Conservation (phyloP, 1,140 invertebrate species). For the Macrotrachela quadricornifera region DNA sequence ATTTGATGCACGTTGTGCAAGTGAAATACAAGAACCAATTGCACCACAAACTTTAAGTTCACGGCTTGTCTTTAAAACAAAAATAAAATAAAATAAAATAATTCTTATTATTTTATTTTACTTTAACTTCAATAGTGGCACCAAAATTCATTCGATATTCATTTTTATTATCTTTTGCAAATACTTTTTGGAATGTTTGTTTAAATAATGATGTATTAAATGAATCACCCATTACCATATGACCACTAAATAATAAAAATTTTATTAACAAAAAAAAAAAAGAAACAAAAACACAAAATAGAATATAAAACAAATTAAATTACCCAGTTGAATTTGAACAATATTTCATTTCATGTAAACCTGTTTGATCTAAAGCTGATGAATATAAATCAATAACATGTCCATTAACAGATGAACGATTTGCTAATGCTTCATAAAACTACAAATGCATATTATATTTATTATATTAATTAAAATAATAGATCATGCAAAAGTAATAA, state of each 20-base stretch:
- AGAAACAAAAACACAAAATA: too few relatives aligned
- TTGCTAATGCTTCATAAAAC: conserved; percentile 77
- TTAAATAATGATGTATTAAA: conserved; percentile 97
- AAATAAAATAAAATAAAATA: neutral
- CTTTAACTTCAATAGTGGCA: conserved; percentile 79
- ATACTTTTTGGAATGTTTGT: conserved; percentile 92
- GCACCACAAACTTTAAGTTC: conserved; percentile 60
- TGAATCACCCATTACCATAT: conserved; percentile 98
- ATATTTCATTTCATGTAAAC: conserved; percentile 92
- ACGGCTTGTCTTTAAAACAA: conserved; percentile 35
- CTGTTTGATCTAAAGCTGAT: conserved; percentile 93
- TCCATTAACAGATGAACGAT: conserved; percentile 72
- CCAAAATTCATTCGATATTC: conserved; percentile 97
- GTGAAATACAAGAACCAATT: conserved; percentile 80
- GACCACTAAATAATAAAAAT: conserved; percentile 39
- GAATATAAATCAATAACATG: conserved; percentile 94
- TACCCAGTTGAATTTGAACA: conserved; percentile 69
- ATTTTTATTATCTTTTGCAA: conserved; percentile 67
- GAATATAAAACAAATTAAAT: too few relatives aligned
- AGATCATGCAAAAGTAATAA: too few relatives aligned
- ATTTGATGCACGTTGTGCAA: conserved; percentile 60
- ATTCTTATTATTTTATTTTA: conserved; percentile 9
- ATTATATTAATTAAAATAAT: too few relatives aligned
- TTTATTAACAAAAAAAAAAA: too few relatives aligned
- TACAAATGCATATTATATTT: too few relatives aligned